Evolutionary conservation across 2,113 vertebrate species (phyloP).

Genomic region (Hyaena hyaena): DNA sequence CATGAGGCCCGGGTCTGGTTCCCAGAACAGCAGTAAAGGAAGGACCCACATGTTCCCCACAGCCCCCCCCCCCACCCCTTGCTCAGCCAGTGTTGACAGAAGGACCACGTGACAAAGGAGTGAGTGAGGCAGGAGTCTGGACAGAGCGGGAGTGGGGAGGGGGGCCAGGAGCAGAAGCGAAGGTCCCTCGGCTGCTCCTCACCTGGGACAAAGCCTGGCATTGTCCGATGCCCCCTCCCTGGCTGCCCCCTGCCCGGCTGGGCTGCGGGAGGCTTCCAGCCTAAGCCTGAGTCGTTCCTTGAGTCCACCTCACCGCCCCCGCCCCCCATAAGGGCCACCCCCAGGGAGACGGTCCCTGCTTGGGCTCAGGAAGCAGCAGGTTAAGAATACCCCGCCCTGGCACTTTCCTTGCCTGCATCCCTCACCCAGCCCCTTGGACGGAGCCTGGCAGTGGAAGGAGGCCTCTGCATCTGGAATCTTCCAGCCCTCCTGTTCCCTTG

Average conservation of each 20-base stretch:
- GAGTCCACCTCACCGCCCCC: rapidly evolving
- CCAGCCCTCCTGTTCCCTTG: slow-evolving; percentile 73
- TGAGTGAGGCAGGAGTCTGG: background rate
- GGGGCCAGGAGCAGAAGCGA: background rate
- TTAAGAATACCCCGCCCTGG: background rate
- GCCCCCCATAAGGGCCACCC: background rate
- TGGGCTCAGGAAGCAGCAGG: background rate
- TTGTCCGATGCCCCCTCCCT: background rate
- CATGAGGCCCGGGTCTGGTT: slow-evolving; percentile 35
- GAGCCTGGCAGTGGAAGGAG: background rate
- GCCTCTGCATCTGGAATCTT: slow-evolving; percentile 73
- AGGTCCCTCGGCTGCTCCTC: background rate
- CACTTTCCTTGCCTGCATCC: background rate
- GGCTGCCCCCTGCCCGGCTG: background rate
- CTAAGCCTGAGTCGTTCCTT: too few relatives aligned
- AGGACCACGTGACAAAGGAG: background rate
- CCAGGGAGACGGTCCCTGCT: background rate
- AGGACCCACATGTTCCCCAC: background rate
- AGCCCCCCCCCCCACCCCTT: background rate
- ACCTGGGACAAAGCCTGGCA: background rate
- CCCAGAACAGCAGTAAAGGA: slow-evolving; percentile 54
- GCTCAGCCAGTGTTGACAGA: slow-evolving; percentile 32
- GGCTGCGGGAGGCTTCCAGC: background rate
- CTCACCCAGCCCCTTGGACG: background rate
- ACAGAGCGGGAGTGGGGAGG: background rate